Evolutionary conservation across 2,888 invertebrate genomes (phyloP).

Genomic region (Osmoderma eremita): DNA sequence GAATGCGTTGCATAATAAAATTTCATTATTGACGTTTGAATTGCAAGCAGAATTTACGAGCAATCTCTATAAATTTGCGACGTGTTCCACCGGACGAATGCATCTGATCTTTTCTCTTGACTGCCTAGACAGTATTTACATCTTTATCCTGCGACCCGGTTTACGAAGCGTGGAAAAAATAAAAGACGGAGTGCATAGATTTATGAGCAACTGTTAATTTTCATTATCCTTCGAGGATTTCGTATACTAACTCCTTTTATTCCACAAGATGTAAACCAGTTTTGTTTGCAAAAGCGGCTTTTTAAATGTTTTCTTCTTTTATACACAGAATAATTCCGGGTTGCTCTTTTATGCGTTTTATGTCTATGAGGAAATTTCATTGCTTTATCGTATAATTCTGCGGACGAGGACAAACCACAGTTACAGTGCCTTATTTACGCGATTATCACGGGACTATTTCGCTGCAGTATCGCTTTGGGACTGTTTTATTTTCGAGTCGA

Average conservation of each 20-base stretch:
- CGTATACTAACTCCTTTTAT: background rate
- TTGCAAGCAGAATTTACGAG: too few relatives aligned
- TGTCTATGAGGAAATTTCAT: too few relatives aligned
- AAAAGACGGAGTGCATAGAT: background rate
- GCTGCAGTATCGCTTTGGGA: conserved; percentile 11
- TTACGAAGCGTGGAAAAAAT: background rate
- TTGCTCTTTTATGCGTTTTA: too few relatives aligned
- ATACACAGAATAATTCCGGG: background rate
- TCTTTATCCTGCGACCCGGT: conserved; percentile 13
- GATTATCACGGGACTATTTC: background rate
- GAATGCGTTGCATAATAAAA: too few relatives aligned
- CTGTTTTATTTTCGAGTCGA: conserved; percentile 16
- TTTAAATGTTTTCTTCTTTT: background rate
- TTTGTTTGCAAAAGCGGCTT: background rate
- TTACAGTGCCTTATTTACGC: conserved; percentile 6
- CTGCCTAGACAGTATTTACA: conserved; percentile 8
- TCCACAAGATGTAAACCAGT: background rate
- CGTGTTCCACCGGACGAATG: background rate
- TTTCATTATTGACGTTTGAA: too few relatives aligned
- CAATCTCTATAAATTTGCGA: too few relatives aligned
- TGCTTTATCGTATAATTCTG: background rate
- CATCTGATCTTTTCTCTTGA: background rate
- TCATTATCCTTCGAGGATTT: conserved; percentile 2
- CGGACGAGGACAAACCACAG: conserved; percentile 9
- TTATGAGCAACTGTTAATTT: conserved; percentile 3